A percentile compares a stretch with the other conserved stretches of the same genome.
phyloP scores from a whole-genome alignment of 92 coral and sea anemone genomes.

The Zoanthus solanderi region DNA sequence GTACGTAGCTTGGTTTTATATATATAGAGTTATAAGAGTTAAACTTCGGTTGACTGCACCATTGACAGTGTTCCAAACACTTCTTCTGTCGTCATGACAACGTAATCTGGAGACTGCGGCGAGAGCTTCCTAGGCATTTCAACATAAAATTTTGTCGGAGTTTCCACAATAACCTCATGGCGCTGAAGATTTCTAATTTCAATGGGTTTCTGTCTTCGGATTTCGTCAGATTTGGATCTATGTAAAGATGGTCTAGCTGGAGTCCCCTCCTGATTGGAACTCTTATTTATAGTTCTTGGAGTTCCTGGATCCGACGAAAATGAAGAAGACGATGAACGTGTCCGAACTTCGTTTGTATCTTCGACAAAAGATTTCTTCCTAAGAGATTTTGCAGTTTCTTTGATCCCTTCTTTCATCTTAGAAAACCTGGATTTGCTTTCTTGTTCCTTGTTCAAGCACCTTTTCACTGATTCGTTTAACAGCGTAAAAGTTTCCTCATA shows the following conservation, averaged over 20 bases:
- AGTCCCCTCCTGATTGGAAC: not conserved
- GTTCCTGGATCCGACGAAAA: slow-evolving; percentile 26
- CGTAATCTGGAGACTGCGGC: slow-evolving; percentile 17
- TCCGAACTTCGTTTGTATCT: slow-evolving; percentile 13
- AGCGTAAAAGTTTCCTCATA: slow-evolving; percentile 77
- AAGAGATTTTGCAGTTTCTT: slow-evolving; percentile 78
- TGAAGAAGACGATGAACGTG: slow-evolving; percentile 15
- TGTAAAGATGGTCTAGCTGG: slow-evolving; percentile 5
- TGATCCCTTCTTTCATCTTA: slow-evolving; percentile 81
- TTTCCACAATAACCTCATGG: slow-evolving; percentile 22
- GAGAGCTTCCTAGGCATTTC: slow-evolving; percentile 18
- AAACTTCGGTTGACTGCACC: slow-evolving; percentile 40
- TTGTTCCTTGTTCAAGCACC: slow-evolving; percentile 60
- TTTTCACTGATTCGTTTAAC: slow-evolving; percentile 73
- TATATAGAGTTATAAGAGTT: not conserved
- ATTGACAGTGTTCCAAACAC: slow-evolving; percentile 1
- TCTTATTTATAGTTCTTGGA: slow-evolving; percentile 9
- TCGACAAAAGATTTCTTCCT: slow-evolving; percentile 65
- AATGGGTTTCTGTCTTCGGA: slow-evolving; percentile 3
- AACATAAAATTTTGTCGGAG: slow-evolving; percentile 13
- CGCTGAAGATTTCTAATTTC: slow-evolving; percentile 11
- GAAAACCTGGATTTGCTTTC: slow-evolving; percentile 75
- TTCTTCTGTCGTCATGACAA: slow-evolving; percentile 2
- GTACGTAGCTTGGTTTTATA: not conserved
- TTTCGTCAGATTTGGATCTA: slow-evolving; percentile 23